phyloP scores from a whole-genome alignment of 2,888 invertebrate genomes.

The Nephrotoma appendiculata region DNA sequence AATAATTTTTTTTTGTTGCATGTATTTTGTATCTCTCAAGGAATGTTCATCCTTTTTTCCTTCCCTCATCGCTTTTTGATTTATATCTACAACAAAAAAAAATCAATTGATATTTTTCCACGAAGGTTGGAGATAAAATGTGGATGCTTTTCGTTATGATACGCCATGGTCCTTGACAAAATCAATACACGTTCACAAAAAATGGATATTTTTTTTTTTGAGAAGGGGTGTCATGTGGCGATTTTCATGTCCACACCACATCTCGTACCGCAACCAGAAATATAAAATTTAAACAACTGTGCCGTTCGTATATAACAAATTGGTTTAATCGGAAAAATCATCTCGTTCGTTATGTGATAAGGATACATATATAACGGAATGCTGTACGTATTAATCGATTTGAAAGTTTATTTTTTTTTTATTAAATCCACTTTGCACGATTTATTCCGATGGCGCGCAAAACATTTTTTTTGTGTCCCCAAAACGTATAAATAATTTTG shows the following conservation, averaged over 20 bases:
- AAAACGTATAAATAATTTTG: background rate
- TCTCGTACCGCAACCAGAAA: background rate
- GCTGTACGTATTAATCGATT: background rate
- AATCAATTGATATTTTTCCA: background rate
- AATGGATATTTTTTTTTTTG: background rate
- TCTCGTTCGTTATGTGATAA: background rate
- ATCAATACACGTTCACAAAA: background rate
- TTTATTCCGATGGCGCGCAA: background rate
- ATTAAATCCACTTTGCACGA: background rate
- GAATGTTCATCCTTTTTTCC: background rate
- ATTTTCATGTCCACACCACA: background rate
- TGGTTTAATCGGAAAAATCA: background rate
- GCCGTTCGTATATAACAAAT: background rate
- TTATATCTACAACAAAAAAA: background rate
- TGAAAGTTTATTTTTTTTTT: too few relatives aligned
- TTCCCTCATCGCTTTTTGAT: background rate
- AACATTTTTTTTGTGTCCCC: background rate
- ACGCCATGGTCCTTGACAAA: background rate
- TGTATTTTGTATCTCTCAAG: background rate
- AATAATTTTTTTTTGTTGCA: background rate
- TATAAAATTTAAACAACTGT: background rate
- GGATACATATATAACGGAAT: background rate
- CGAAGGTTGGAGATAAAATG: background rate
- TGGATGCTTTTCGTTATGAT: background rate
- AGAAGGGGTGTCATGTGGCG: background rate